phyloP scores from a whole-genome alignment of 2,113 vertebrate species.

The Fulmarus glacialis region DNA sequence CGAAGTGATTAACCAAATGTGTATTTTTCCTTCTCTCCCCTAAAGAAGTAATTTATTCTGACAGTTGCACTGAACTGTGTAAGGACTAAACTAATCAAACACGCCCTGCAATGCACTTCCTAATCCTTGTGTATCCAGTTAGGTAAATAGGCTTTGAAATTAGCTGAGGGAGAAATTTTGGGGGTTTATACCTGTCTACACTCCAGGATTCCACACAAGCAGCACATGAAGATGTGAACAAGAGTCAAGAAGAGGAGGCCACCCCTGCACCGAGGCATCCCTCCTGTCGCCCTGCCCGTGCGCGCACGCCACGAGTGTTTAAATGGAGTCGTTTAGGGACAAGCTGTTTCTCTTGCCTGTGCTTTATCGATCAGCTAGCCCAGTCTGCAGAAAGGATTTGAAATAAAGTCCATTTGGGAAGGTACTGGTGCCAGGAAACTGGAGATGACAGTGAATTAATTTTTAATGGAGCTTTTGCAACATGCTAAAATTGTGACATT shows the following conservation, averaged over 20 bases:
- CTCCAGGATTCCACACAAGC: background rate
- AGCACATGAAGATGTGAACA: background rate
- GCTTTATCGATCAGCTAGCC: background rate
- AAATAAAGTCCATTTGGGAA: background rate
- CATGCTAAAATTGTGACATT: background rate
- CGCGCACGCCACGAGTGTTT: background rate
- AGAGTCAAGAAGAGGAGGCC: background rate
- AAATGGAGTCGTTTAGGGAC: background rate
- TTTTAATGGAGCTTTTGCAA: background rate
- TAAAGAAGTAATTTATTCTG: background rate
- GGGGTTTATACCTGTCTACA: background rate
- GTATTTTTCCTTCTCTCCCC: background rate
- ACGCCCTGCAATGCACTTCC: background rate
- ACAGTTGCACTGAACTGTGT: constrained; percentile 10
- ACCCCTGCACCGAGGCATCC: background rate
- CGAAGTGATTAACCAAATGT: background rate
- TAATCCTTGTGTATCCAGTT: background rate
- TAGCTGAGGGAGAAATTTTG: constrained; percentile 17
- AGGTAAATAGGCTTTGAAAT: constrained; percentile 28
- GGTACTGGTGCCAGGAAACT: background rate
- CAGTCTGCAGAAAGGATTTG: background rate
- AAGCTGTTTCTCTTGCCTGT: background rate
- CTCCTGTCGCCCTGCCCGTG: background rate
- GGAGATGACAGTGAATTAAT: background rate
- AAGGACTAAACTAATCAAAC: constrained; percentile 15